Evolutionary conservation across 2,888 invertebrate genomes (phyloP), one percentile per base, ranked within the genome.

Genomic region (Lacanobia oleracea): DNA sequence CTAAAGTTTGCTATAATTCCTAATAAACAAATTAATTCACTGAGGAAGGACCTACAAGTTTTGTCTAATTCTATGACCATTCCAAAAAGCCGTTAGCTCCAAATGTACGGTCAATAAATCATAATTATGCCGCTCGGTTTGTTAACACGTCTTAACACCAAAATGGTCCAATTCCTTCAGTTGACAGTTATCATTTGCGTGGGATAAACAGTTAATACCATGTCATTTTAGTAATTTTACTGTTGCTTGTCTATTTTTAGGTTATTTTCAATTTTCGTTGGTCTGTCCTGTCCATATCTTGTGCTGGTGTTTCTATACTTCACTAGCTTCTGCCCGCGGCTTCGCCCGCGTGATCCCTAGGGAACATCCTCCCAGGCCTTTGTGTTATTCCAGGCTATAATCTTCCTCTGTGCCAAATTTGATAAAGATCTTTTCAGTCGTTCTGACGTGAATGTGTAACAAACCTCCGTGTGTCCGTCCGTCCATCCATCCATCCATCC

Each of bases 101-200:
- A 82, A 67, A 50, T 51, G 53, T 18, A 65, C n/a, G 21, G 40
- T 56, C 64, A 65, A 68, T 82, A 82, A 82, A 82, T 79, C 79
- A 50, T 68, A 67, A 82, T 82, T 66, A 67, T 10, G 16, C 16
- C 21, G n/a, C 53, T 54, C 56, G 65, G 10, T 50, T 57, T 59
- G 77, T 81, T 77, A 81, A 68, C 72, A 37, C 40, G 21, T 77
- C 53, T 69, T 66, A 81, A 82, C 79, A 53, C 67, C 10, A 43
- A 79, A 79, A 79, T 79, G 62, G 62, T 45, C 59, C 72, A 79
- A 72, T 79, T 79, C 57, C 45, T 45, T 33, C 61, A 33, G 65
- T 48, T 51, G 57, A 59, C 83, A 67, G 53, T 72, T 79, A 67
- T 23, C 18, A 21, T 23, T 57, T 37, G 66, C 45, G 79, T 82